phyloP scores from a whole-genome alignment of 1,140 invertebrate genomes.

The Acromyrmex charruanus region DNA sequence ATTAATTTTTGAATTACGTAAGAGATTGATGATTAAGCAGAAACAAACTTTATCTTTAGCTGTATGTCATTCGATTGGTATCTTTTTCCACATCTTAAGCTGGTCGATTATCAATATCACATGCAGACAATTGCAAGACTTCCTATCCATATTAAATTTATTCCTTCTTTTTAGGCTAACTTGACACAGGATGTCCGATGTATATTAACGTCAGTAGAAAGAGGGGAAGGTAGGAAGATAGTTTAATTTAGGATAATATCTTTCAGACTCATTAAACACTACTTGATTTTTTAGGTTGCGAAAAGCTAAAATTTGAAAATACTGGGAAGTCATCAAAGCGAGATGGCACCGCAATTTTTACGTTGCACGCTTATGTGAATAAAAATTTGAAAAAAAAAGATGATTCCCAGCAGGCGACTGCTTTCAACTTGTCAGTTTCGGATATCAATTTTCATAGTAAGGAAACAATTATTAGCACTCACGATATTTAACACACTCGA shows the following conservation, averaged over 20 bases:
- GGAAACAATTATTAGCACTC: conserved; percentile 20
- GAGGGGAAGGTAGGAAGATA: conserved; percentile 72
- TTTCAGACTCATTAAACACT: background rate
- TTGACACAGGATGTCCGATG: conserved; percentile 71
- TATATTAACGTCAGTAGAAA: conserved; percentile 74
- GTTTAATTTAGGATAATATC: background rate
- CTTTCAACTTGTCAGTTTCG: conserved; percentile 82
- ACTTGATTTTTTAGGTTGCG: conserved; percentile 74
- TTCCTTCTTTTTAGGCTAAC: conserved; percentile 70
- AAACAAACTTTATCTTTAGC: conserved; percentile 28
- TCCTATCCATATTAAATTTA: background rate
- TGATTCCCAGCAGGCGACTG: conserved; percentile 71
- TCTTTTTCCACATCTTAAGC: background rate
- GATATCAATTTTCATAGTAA: conserved; percentile 80
- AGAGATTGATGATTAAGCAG: conserved; percentile 2
- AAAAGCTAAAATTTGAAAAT: conserved; percentile 76
- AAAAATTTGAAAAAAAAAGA: conserved; percentile 39
- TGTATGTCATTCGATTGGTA: conserved; percentile 3
- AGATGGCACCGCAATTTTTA: conserved; percentile 71
- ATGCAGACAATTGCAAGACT: background rate
- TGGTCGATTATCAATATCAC: conserved; percentile 3
- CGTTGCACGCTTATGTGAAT: conserved; percentile 78
- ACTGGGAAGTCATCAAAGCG: conserved; percentile 17
- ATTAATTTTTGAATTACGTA: conserved; percentile 6
- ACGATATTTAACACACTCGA: background rate